These are phyloP conservation scores for Carcinoscorpius rotundicauda DNA, from an alignment of 1,140 invertebrate species.

Conservation along the genomic window DNA sequence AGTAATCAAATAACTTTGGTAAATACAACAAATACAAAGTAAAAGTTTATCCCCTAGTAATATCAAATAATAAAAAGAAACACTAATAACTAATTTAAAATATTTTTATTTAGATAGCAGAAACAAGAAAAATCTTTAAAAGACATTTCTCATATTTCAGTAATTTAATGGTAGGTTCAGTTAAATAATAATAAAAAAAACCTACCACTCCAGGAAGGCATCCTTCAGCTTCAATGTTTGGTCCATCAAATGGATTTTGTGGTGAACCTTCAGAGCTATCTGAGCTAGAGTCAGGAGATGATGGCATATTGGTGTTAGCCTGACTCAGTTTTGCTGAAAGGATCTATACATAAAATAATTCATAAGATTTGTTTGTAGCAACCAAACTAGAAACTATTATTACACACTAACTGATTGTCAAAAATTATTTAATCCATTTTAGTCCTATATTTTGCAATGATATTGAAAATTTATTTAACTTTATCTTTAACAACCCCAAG, in stretches of 20 bases:
- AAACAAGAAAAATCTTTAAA: not conserved
- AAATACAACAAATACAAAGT: too few species aligned
- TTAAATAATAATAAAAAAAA: constrained; percentile 24
- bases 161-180: not conserved
- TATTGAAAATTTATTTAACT: too few species aligned
- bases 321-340: constrained; percentile 76
- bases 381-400: too few species aligned
- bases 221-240: constrained; percentile 71
- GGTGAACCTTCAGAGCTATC: constrained; percentile 82
- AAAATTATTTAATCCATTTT: too few species aligned
- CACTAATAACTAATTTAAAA: not conserved
- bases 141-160: not conserved
- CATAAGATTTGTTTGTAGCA: too few species aligned
- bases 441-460: too few species aligned
- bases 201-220: constrained; percentile 79
- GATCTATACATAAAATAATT: constrained; percentile 38
- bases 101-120: constrained; percentile 1
- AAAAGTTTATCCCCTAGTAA: too few species aligned
- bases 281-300: constrained; percentile 73
- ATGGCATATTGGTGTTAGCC: constrained; percentile 63
- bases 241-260: constrained; percentile 58
- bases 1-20: too few species aligned
- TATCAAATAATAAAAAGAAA: not conserved
- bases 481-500: too few species aligned
- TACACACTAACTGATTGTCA: too few species aligned